Percentiles rank a stretch among this genome's conserved stretches.
Evolutionary conservation across 2,113 vertebrate genomes (phyloP).

Genomic region (Silurus asotus): DNA sequence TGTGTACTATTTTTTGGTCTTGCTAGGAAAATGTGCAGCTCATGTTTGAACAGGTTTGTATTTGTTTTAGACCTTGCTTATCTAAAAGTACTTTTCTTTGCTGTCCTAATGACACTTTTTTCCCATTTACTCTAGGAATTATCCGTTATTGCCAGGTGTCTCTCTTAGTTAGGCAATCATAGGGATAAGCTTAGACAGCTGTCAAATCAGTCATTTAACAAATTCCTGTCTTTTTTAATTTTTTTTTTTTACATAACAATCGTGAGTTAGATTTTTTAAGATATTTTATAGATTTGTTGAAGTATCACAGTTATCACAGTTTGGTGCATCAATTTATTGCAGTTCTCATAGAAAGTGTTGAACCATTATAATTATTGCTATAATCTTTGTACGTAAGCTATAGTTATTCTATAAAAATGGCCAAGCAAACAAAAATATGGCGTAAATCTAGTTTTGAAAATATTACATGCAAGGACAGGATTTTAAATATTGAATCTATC

Average conservation of each 20-base stretch:
- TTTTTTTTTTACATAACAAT: neutral
- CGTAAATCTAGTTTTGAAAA: neutral
- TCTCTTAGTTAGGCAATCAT: constrained; percentile 75
- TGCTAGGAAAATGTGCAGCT: constrained; percentile 31
- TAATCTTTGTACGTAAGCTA: neutral
- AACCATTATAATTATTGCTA: neutral
- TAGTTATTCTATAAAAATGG: neutral
- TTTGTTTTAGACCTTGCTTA: constrained; percentile 33
- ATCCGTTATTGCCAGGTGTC: constrained; percentile 68
- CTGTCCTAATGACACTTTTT: constrained; percentile 68
- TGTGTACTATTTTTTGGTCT: constrained; percentile 41
- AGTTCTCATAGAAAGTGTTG: neutral
- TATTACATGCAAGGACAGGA: neutral
- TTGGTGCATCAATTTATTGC: constrained; percentile 23
- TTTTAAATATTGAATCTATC: neutral
- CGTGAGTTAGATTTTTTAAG: neutral
- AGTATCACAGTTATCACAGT: neutral
- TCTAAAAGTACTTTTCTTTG: constrained; percentile 59
- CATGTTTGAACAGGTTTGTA: constrained; percentile 37
- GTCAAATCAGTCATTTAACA: constrained; percentile 48
- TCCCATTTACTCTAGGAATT: constrained; percentile 56
- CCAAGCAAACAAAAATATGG: constrained; percentile 3
- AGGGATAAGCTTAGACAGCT: constrained; percentile 52
- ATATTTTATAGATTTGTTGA: constrained; percentile 16
- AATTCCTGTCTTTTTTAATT: constrained; percentile 11